Evolutionary conservation across 2,888 invertebrate species (phyloP).

Genomic region (Chloroclystis v-ata): DNA sequence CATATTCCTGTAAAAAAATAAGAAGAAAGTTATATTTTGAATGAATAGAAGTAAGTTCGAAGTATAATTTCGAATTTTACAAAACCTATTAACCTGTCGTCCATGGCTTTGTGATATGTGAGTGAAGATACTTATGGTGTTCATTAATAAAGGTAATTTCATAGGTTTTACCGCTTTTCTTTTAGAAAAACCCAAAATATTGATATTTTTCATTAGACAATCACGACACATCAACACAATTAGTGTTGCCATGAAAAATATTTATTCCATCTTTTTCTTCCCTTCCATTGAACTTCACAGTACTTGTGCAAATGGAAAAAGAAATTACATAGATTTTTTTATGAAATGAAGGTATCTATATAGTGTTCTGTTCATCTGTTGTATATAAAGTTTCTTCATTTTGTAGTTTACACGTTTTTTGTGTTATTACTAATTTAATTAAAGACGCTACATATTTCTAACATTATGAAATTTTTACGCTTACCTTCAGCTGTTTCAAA

Average conservation of each 20-base stretch:
- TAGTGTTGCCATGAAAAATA: slow-evolving; percentile 51
- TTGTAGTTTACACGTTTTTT: too few species aligned
- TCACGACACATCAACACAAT: slow-evolving; percentile 77
- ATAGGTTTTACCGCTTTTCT: slow-evolving; percentile 60
- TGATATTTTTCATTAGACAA: slow-evolving; percentile 70
- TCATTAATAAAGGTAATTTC: slow-evolving; percentile 50
- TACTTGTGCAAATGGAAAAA: too few species aligned
- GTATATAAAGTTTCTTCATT: too few species aligned
- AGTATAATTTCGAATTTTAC: slow-evolving; percentile 41
- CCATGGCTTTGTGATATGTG: slow-evolving; percentile 61
- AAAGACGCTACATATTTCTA: too few species aligned
- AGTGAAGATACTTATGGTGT: slow-evolving; percentile 51
- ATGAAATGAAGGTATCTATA: too few species aligned
- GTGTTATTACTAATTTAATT: too few species aligned
- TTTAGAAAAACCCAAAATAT: slow-evolving; percentile 72
- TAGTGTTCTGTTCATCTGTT: too few species aligned
- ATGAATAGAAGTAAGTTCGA: slow-evolving; percentile 62
- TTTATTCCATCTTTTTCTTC: slow-evolving; percentile 28
- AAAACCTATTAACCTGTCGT: slow-evolving; percentile 61
- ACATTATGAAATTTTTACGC: too few species aligned
- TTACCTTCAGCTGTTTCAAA: too few species aligned
- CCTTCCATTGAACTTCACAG: slow-evolving; percentile 11
- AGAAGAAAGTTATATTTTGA: slow-evolving; percentile 60
- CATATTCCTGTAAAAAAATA: slow-evolving; percentile 66
- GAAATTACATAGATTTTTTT: too few species aligned